Conservation (phyloP, 2,113 vertebrate species). For the Agelaius tricolor region DNA sequence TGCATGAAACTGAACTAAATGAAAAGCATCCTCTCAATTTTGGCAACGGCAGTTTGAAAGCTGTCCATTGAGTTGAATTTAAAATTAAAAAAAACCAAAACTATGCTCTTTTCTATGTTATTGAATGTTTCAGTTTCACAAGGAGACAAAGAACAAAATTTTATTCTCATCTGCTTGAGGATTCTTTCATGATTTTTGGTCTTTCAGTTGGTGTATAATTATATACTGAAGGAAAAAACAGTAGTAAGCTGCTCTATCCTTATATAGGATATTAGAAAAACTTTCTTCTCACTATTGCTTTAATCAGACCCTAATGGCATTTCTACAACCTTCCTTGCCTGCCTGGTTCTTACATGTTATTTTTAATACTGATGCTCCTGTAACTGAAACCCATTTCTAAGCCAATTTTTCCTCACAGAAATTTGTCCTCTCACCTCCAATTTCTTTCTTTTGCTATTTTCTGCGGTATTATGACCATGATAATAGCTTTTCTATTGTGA, state of each 20-base stretch:
- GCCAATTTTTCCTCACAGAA: neutral
- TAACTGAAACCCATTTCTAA: neutral
- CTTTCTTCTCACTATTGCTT: neutral
- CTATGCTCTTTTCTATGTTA: neutral
- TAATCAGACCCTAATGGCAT: neutral
- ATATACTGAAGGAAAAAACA: neutral
- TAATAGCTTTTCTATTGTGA: neutral
- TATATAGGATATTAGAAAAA: neutral
- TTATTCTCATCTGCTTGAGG: neutral
- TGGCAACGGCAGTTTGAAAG: neutral
- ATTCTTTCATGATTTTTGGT: neutral
- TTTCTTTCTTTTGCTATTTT: neutral
- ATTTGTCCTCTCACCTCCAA: neutral
- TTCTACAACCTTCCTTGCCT: neutral
- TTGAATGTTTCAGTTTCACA: neutral
- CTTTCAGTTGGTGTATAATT: neutral
- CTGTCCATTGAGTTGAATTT: neutral
- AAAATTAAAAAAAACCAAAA: neutral
- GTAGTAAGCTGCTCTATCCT: neutral
- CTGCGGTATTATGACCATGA: neutral
- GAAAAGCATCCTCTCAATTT: slow-evolving; percentile 5
- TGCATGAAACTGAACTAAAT: neutral
- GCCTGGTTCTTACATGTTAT: neutral
- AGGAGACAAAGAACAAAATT: neutral
- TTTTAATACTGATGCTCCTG: neutral